A percentile compares a stretch with the other conserved stretches of the same genome.
phyloP scores from a whole-genome alignment of 2,888 invertebrate genomes.

The Epirrhoe tristata region DNA sequence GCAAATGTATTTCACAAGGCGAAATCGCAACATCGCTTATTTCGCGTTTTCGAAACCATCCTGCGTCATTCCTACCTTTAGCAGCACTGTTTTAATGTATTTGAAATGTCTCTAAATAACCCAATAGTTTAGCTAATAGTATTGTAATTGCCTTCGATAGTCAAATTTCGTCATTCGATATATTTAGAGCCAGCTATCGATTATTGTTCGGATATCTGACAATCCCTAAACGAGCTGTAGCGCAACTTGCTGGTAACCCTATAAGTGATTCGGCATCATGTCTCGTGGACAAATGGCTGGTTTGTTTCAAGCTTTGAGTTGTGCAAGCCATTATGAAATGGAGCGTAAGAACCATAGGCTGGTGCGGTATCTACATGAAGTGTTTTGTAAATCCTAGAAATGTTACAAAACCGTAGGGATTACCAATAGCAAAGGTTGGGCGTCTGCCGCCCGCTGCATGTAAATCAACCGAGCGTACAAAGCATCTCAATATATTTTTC shows the following conservation, averaged over 20 bases:
- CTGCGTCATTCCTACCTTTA: conserved; percentile 72
- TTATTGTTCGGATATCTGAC: conserved; percentile 21
- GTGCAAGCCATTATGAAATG: conserved; percentile 80
- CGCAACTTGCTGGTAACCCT: conserved; percentile 21
- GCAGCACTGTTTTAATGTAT: conserved; percentile 33
- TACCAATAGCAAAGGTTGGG: conserved; percentile 53
- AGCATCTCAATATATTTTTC: conserved; percentile 67
- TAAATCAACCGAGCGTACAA: conserved; percentile 57
- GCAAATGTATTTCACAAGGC: conserved; percentile 79
- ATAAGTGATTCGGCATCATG: conserved; percentile 48
- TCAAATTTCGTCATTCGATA: conserved; percentile 30
- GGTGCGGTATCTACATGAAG: conserved; percentile 63
- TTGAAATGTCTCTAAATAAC: conserved; percentile 31
- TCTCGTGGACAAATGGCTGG: conserved; percentile 61
- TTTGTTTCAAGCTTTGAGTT: conserved; percentile 60
- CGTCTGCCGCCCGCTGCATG: conserved; percentile 56
- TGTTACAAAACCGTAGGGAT: conserved; percentile 71
- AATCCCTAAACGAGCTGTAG: conserved; percentile 17
- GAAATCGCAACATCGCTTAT: conserved; percentile 83
- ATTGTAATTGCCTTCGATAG: conserved; percentile 28
- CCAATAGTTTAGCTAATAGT: conserved; percentile 31
- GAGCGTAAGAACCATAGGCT: conserved; percentile 68
- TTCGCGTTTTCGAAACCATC: conserved; percentile 83
- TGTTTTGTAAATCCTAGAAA: conserved; percentile 68
- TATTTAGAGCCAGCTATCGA: conserved; percentile 29